These are phyloP conservation scores for Astropecten irregularis DNA, from an alignment of 53 echinoderm and acorn worm species.

Conservation along the genomic window DNA sequence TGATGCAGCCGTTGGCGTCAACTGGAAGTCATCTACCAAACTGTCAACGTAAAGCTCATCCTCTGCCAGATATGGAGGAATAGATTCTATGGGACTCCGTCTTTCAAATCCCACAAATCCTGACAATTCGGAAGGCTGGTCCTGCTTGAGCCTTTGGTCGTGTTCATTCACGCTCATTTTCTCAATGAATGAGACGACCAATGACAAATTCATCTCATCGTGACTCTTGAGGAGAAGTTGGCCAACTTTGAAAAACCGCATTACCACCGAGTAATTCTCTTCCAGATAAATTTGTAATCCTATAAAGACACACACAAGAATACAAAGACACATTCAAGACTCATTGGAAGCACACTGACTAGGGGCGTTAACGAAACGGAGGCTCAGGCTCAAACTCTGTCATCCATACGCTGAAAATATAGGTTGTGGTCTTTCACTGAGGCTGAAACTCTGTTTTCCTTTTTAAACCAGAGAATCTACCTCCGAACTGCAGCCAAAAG, in stretches of 20 bases:
- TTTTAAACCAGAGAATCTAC: too few relatives aligned
- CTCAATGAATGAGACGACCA: slow-evolving; percentile 7
- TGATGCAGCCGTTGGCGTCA: not conserved
- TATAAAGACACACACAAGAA: not conserved
- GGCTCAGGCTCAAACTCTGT: too few relatives aligned
- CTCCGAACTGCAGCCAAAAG: too few relatives aligned
- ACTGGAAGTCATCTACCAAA: not conserved
- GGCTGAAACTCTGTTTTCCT: too few relatives aligned
- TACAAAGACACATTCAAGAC: not conserved
- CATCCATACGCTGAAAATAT: too few relatives aligned
- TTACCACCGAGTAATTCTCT: not conserved
- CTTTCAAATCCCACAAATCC: not conserved
- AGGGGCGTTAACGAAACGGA: too few relatives aligned
- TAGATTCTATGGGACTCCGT: not conserved
- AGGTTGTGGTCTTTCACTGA: too few relatives aligned
- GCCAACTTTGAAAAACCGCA: slow-evolving; percentile 19
- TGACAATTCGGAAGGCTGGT: not conserved
- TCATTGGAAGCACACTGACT: too few relatives aligned
- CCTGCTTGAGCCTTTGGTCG: not conserved
- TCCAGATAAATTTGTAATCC: slow-evolving; percentile 2
- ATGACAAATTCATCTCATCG: slow-evolving; percentile 14
- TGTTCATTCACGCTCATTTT: not conserved
- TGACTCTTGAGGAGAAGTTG: slow-evolving; percentile 25
- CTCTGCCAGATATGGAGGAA: too few relatives aligned
- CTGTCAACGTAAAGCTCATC: not conserved